A percentile compares a stretch with the other conserved stretches of the same genome.
These are phyloP conservation scores for Yponomeuta sedellus DNA, from an alignment of 2,888 invertebrate genomes.

Conservation along the genomic window DNA sequence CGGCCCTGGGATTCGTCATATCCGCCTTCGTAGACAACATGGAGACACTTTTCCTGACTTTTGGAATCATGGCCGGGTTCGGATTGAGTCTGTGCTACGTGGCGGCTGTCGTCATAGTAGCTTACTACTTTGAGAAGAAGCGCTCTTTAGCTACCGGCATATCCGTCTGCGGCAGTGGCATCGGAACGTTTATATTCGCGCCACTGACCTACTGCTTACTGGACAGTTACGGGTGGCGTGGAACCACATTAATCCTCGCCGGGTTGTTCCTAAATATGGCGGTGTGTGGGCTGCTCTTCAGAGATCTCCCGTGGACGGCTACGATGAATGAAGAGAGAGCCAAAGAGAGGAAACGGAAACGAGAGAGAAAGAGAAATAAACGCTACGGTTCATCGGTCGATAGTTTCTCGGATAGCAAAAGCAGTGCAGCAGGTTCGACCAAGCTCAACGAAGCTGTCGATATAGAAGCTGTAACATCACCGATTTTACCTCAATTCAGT, in stretches of 20 bases:
- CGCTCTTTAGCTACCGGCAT: conserved; percentile 91
- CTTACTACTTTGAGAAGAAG: conserved; percentile 91
- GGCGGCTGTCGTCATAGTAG: conserved; percentile 93
- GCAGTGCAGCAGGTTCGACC: conserved; percentile 79
- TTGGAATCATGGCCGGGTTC: conserved; percentile 89
- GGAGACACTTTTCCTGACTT: conserved; percentile 86
- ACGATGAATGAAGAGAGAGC: conserved; percentile 78
- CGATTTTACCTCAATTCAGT: conserved; percentile 77
- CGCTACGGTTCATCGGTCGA: conserved; percentile 81
- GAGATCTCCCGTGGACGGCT: conserved; percentile 79
- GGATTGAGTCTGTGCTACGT: conserved; percentile 92
- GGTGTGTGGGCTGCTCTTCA: conserved; percentile 88
- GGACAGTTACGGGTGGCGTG: conserved; percentile 88
- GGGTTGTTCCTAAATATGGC: conserved; percentile 88
- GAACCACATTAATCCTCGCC: conserved; percentile 87
- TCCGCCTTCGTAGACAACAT: conserved; percentile 86
- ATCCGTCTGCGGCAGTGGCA: conserved; percentile 91
- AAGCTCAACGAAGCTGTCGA: conserved; percentile 48
- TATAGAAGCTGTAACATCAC: conserved; percentile 56
- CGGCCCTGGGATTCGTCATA: conserved; percentile 85
- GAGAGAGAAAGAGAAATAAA: conserved; percentile 75
- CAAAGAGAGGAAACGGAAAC: conserved; percentile 77
- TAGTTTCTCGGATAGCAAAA: conserved; percentile 82
- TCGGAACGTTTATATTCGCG: conserved; percentile 91
- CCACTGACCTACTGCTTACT: conserved; percentile 85